Conservation (phyloP, 2,113 vertebrate species). For the Pristiophorus japonicus region DNA sequence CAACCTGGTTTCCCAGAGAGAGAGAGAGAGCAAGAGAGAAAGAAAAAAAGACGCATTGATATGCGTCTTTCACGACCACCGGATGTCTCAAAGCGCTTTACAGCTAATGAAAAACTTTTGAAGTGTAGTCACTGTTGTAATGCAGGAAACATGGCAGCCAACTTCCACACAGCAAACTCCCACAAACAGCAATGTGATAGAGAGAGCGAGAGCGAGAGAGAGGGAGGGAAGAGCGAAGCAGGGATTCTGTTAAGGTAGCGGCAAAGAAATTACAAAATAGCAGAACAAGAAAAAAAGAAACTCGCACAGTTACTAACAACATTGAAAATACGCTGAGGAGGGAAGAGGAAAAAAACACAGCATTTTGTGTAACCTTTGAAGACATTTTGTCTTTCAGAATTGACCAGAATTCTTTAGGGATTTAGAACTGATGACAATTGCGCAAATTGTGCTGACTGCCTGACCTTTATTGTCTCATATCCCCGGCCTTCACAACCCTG, state of each 20-base stretch:
- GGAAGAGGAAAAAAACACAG: not conserved
- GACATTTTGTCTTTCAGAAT: not conserved
- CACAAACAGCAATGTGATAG: too few species aligned
- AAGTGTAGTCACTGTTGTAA: too few species aligned
- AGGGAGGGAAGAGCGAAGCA: not conserved
- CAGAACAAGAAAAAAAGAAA: not conserved
- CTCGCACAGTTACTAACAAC: not conserved
- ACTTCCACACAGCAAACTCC: too few species aligned
- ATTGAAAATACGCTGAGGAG: not conserved
- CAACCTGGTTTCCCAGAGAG: not conserved
- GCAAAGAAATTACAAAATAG: not conserved
- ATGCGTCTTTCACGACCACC: too few species aligned
- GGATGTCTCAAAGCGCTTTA: too few species aligned
- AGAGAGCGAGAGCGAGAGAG: not conserved
- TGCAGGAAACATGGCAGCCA: too few species aligned
- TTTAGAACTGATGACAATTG: not conserved
- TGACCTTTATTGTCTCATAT: not conserved
- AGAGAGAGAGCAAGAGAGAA: not conserved
- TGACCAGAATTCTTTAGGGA: not conserved
- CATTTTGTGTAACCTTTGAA: not conserved
- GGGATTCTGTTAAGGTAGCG: not conserved
- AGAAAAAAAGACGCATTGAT: too few species aligned
- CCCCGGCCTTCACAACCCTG: not conserved
- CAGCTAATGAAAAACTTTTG: too few species aligned
- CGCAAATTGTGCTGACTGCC: not conserved